Conservation (phyloP, 2,888 invertebrate genomes). For the Agapostemon virescens region DNA sequence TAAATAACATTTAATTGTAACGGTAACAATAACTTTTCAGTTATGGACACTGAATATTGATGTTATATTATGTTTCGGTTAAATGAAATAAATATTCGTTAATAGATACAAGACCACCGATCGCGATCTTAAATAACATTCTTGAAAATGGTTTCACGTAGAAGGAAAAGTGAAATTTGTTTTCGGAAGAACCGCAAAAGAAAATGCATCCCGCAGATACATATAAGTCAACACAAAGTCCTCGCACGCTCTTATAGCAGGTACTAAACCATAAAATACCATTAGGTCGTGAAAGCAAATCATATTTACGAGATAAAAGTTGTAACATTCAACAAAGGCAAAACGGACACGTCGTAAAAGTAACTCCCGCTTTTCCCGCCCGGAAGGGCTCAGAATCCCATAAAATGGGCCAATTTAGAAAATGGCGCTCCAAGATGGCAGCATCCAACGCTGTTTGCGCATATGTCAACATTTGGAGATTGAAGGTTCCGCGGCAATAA, state of each 20-base stretch:
- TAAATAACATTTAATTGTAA: not conserved
- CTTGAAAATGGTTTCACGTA: not conserved
- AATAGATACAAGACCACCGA: not conserved
- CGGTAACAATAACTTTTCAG: not conserved
- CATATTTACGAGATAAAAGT: not conserved
- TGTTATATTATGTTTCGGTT: not conserved
- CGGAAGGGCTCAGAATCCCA: not conserved
- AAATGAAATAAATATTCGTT: not conserved
- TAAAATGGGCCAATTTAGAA: constrained; percentile 4
- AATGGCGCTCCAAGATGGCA: not conserved
- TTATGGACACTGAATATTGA: not conserved
- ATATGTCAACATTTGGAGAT: not conserved
- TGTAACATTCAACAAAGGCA: constrained; percentile 6
- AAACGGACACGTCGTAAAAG: constrained; percentile 8
- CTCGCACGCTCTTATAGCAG: not conserved
- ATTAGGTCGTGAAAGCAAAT: constrained; percentile 6
- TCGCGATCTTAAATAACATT: not conserved
- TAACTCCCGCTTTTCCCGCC: not conserved
- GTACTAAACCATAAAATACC: constrained; percentile 10
- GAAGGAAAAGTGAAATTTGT: not conserved
- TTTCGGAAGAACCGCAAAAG: not conserved
- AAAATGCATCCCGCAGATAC: not conserved
- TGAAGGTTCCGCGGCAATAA: not conserved
- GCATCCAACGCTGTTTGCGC: not conserved
- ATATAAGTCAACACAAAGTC: not conserved